Base-by-base conservation (phyloP, 2,888 invertebrate genomes). In the Oscheius onirici region DNA sequence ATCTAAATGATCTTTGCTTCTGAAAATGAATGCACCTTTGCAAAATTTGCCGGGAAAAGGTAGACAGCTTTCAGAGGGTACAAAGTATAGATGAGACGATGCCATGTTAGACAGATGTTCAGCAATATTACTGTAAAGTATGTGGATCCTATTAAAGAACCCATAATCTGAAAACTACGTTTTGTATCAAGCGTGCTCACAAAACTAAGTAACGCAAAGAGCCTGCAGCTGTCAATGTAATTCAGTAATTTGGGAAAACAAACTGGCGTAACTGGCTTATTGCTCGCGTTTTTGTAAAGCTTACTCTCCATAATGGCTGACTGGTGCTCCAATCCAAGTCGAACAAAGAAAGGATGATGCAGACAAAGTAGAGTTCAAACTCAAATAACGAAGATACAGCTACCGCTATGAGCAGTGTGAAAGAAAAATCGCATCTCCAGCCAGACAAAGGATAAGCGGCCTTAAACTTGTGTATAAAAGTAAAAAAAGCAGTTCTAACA, bases 361-460 rank as follows among this genome's bases (percentile, higher is more conserved):
- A 15, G 6, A 52, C 13, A 1, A 52, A 13, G 6, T 13, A 20
- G 6, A 52, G 20, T 13, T 20, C n/a, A 52, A 52, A 52, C 22
- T 20, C 22, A 17, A 52, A 13, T 20, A 52, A 20, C 3, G 52
- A n/a, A 22, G 22, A 20, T 22, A 24, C 20, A 6, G 52, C 17
- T 20, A 52, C 24, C 6, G 52, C 5, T n/a, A 52, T 52, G 13
- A 52, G 22, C 24, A 52, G 22, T 3, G 52, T 52, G 13, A 52
- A 52, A 13, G 52, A 52, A 24, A 22, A 52, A 6, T 52, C 24
- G 13, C 34, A 63, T 49, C 26, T 44, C 63, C 63, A 63, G 3
- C 63, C 63, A 46, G 26, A 17, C 6, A 63, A n/a, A 17, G 17
- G 26, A 6, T 20, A 13, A n/a, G 34, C 63, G 5, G 41, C 24